These are phyloP conservation scores for Oxyruncus cristatus DNA, from an alignment of 2,113 vertebrate genomes.

Conservation along the genomic window DNA sequence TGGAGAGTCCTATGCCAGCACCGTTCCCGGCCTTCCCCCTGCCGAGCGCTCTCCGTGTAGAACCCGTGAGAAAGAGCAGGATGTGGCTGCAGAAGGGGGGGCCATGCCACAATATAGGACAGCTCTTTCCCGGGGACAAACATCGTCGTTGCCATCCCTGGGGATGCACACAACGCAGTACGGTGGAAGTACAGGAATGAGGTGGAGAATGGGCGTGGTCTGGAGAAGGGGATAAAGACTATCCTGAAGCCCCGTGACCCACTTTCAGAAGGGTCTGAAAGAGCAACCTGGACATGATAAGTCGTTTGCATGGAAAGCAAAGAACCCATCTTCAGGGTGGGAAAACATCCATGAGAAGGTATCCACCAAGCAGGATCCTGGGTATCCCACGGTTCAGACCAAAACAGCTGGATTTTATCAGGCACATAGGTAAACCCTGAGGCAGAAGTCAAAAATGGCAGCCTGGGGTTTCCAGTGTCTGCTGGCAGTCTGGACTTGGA, in stretches of 20 bases:
- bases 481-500: neutral
- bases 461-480: neutral
- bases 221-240: neutral
- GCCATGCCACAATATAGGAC: no score
- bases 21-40: no score
- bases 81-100: neutral
- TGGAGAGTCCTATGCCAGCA: accelerated
- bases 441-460: neutral
- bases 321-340: neutral
- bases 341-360: neutral
- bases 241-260: neutral
- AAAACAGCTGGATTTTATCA: neutral
- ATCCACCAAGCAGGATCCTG: neutral
- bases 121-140: no score
- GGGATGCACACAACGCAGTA: no score
- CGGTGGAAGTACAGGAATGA: no score
- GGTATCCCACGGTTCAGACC: accelerated
- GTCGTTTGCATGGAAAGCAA: neutral
- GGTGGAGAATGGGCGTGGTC: neutral
- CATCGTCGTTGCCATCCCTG: neutral
- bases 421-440: neutral
- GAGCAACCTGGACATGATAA: neutral
- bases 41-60: accelerated
- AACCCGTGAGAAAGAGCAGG: no score
- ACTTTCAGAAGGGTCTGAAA: neutral